A percentile compares a stretch with the other conserved stretches of the same genome.
These are phyloP conservation scores for Neopipo cinnamomea DNA, from an alignment of 2,113 vertebrate genomes.

Conservation along the genomic window DNA sequence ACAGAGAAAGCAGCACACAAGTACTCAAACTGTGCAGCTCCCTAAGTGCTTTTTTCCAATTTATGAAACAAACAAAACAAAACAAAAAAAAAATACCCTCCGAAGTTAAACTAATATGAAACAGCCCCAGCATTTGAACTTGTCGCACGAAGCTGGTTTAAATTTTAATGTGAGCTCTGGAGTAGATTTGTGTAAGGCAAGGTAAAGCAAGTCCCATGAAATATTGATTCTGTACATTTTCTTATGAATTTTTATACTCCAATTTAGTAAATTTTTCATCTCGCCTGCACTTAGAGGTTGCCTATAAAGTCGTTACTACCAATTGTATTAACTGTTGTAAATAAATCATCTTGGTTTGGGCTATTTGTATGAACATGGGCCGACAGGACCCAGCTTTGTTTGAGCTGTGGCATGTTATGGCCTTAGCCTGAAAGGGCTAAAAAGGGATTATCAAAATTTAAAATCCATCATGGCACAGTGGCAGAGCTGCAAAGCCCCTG, in stretches of 20 bases:
- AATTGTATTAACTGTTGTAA: conserved; percentile 83
- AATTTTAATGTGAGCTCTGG: conserved; percentile 94
- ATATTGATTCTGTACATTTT: conserved; percentile 99
- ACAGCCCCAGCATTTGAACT: conserved; percentile 89
- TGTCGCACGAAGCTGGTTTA: conserved; percentile 81
- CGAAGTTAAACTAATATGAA: conserved; percentile 86
- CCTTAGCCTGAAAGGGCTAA: conserved; percentile 33
- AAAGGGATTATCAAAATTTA: conserved; percentile 67
- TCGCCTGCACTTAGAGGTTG: conserved; percentile 88
- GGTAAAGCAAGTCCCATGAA: conserved; percentile 97
- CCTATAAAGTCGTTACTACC: conserved; percentile 83
- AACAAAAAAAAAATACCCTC: conserved; percentile 77
- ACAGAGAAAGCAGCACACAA: neutral
- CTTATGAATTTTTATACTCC: conserved; percentile 97
- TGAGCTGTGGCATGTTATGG: conserved; percentile 34
- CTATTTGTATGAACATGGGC: conserved; percentile 71
- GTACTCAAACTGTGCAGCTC: conserved; percentile 36
- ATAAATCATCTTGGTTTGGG: conserved; percentile 77
- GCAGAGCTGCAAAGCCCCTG: neutral
- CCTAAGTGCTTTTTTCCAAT: conserved; percentile 64
- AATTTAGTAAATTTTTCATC: conserved; percentile 98
- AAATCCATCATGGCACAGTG: neutral
- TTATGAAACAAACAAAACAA: conserved; percentile 75
- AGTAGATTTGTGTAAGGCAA: conserved; percentile 98
- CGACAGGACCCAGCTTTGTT: conserved; percentile 57